A percentile compares a stretch with the other conserved stretches of the same genome.
These are phyloP conservation scores for Poecile atricapillus DNA, from an alignment of 2,113 vertebrate species.

Conservation along the genomic window DNA sequence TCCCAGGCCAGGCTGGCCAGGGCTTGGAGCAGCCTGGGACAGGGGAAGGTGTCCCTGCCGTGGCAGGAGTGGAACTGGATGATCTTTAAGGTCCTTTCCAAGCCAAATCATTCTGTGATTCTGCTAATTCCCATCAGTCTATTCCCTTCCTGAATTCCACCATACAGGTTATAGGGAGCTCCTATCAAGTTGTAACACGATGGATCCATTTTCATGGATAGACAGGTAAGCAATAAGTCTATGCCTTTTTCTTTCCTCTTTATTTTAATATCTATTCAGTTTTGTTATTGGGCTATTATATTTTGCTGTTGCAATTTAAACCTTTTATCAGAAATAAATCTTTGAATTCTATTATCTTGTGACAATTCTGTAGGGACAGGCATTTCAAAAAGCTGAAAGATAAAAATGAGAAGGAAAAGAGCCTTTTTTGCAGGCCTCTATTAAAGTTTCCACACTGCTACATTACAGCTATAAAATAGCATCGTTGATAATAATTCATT, in stretches of 20 bases:
- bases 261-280: conserved; percentile 8
- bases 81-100: neutral
- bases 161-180: neutral
- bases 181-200: neutral
- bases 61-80: neutral
- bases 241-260: neutral
- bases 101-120: neutral
- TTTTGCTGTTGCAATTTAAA: conserved; percentile 50
- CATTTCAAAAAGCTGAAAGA: conserved; percentile 18
- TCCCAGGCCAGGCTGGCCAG: accelerated
- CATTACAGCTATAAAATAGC: neutral
- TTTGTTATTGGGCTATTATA: conserved; percentile 22
- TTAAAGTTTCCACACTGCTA: neutral
- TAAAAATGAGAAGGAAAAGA: conserved; percentile 11
- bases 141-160: neutral
- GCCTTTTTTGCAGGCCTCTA: neutral
- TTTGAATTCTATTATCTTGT: conserved; percentile 11
- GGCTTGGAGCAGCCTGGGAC: accelerated
- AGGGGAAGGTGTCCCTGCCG: neutral
- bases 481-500: conserved; percentile 8
- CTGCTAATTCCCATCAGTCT: neutral
- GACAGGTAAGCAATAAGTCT: conserved; percentile 20
- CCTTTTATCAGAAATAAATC: conserved; percentile 51
- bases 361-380: conserved; percentile 10
- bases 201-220: neutral